Conservation (phyloP, 2,888 invertebrate species). For the Epinotia bilunana region DNA sequence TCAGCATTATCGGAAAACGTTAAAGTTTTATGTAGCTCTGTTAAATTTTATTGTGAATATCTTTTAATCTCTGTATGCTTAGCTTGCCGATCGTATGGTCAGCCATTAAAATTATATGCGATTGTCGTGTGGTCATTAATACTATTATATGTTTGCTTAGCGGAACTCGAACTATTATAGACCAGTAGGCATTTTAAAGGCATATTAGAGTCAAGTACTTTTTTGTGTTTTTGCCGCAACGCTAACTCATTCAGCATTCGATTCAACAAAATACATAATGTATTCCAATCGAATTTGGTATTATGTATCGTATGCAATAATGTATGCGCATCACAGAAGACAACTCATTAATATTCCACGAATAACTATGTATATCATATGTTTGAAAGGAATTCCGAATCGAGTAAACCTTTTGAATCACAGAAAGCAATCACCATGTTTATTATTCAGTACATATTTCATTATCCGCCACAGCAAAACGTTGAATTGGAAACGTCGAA, state of each 20-base stretch:
- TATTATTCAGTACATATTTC: conserved; percentile 17
- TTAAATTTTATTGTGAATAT: conserved; percentile 67
- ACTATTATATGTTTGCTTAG: background rate
- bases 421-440: background rate
- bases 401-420: background rate
- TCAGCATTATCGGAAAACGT: conserved; percentile 64
- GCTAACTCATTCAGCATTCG: too few relatives aligned
- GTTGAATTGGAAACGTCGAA: conserved; percentile 22
- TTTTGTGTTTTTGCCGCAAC: too few relatives aligned
- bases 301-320: too few relatives aligned
- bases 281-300: too few relatives aligned
- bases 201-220: too few relatives aligned
- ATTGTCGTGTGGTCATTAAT: conserved; percentile 7
- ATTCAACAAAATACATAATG: too few relatives aligned
- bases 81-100: conserved; percentile 24
- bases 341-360: too few relatives aligned
- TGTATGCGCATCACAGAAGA: too few relatives aligned
- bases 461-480: conserved; percentile 18
- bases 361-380: too few relatives aligned
- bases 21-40: conserved; percentile 64
- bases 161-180: background rate
- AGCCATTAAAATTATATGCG: conserved; percentile 31
- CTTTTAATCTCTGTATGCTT: conserved; percentile 59
- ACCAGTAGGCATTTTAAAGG: background rate
- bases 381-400: too few relatives aligned